Percentiles rank a stretch among this genome's conserved stretches.
Evolutionary conservation across 1,140 invertebrate genomes (phyloP).

Genomic region (Papilio polyxenes): DNA sequence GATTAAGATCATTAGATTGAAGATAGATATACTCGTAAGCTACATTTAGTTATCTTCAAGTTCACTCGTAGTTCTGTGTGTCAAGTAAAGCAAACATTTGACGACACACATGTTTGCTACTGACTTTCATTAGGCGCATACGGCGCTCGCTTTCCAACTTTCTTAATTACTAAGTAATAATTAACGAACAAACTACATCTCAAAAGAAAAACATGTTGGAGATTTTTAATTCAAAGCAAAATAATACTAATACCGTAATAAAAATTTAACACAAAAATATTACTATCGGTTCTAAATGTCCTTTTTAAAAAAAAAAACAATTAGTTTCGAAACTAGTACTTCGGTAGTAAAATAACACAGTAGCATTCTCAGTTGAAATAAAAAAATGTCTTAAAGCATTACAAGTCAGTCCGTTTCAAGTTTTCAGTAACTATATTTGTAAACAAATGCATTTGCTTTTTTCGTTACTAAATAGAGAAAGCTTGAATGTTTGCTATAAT

Average conservation of each 20-base stretch:
- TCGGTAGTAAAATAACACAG: too few relatives aligned
- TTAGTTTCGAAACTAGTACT: not conserved
- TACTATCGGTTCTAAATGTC: too few relatives aligned
- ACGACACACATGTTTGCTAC: conserved; percentile 17
- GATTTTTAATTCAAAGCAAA: not conserved
- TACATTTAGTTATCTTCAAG: not conserved
- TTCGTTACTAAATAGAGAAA: not conserved
- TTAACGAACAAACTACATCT: conserved; percentile 14
- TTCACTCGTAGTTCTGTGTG: not conserved
- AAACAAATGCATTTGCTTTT: not conserved
- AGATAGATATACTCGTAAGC: not conserved
- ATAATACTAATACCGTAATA: not conserved
- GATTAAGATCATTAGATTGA: not conserved
- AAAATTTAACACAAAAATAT: not conserved
- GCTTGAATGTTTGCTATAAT: not conserved
- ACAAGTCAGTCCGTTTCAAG: not conserved
- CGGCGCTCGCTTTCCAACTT: conserved; percentile 16
- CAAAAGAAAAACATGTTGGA: conserved; percentile 3
- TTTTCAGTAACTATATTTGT: not conserved
- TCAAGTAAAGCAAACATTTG: conserved; percentile 9
- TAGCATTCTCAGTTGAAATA: too few relatives aligned
- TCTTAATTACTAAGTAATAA: conserved; percentile 23
- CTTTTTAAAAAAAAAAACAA: not conserved
- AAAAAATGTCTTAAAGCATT: not conserved
- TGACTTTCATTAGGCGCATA: conserved; percentile 8